A percentile compares a stretch with the other conserved stretches of the same genome.
Evolutionary conservation across 30 jellyfish, hydroid and myxozoan species (phyloP).

Genomic region (Calvadosia cruxmelitensis): DNA sequence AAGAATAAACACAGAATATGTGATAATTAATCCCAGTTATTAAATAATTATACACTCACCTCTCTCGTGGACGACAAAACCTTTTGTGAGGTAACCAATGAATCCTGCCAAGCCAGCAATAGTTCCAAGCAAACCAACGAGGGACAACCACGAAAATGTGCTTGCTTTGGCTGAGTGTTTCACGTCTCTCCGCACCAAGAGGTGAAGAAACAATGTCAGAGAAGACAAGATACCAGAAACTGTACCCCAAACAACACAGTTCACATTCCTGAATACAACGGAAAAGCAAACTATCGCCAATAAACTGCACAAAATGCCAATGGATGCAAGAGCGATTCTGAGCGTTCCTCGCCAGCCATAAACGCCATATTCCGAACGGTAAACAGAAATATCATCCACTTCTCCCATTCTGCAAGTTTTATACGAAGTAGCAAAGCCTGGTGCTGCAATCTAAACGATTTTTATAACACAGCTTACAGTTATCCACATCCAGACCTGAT

Average conservation of each 20-base stretch:
- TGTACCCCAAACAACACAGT: constrained; percentile 75
- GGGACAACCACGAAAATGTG: constrained; percentile 22
- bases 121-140: constrained; percentile 40
- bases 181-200: constrained; percentile 51
- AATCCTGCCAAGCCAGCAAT: constrained; percentile 52
- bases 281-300: constrained; percentile 39
- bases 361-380: not conserved
- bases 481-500: no score
- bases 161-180: constrained; percentile 22
- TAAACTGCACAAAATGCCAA: constrained; percentile 55
- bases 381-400: no score
- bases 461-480: no score
- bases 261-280: constrained; percentile 26
- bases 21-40: no score
- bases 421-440: no score
- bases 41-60: constrained; percentile 40
- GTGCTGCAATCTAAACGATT: no score
- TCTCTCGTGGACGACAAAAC: constrained; percentile 54
- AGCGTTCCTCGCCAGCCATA: constrained; percentile 58
- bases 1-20: no score
- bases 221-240: constrained; percentile 54
- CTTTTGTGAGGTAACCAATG: constrained; percentile 56
- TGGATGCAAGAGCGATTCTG: constrained; percentile 38
- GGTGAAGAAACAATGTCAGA: constrained; percentile 49
- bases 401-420: no score